Evolutionary conservation across 2,888 invertebrate genomes (phyloP).

Genomic region (Tubulanus polymorphus): DNA sequence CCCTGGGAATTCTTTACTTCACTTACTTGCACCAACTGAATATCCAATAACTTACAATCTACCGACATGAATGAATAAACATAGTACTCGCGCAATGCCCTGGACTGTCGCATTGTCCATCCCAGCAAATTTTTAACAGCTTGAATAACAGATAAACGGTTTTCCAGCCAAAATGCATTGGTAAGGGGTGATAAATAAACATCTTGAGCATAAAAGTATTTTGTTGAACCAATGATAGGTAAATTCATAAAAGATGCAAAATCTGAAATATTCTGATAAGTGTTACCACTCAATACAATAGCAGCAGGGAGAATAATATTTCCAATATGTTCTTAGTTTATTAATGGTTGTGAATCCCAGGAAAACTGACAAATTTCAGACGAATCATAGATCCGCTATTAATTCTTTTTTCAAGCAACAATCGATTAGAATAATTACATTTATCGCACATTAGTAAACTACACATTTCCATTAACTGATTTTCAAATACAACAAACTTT

Average conservation of each 20-base stretch:
- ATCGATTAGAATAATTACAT: no score
- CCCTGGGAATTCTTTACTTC: not conserved
- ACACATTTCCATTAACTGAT: not conserved
- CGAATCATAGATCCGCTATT: no score
- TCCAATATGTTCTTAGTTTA: not conserved
- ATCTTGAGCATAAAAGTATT: not conserved
- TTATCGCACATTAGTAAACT: no score
- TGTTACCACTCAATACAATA: not conserved
- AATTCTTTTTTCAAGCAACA: no score
- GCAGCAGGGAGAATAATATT: not conserved
- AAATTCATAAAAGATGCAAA: not conserved
- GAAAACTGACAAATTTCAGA: not conserved
- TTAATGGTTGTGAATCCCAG: not conserved
- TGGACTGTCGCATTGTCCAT: not conserved
- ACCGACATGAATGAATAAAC: no score
- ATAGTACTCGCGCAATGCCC: not conserved
- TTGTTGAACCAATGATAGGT: not conserved
- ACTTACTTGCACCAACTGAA: not conserved
- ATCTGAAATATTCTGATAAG: not conserved
- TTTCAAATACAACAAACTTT: not conserved
- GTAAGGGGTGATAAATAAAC: not conserved
- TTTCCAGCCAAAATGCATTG: not conserved
- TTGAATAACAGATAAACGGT: not conserved
- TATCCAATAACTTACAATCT: no score
- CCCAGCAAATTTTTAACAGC: not conserved